These are phyloP conservation scores for Trachelus tabidus DNA, from an alignment of 2,888 invertebrate species.

Conservation along the genomic window DNA sequence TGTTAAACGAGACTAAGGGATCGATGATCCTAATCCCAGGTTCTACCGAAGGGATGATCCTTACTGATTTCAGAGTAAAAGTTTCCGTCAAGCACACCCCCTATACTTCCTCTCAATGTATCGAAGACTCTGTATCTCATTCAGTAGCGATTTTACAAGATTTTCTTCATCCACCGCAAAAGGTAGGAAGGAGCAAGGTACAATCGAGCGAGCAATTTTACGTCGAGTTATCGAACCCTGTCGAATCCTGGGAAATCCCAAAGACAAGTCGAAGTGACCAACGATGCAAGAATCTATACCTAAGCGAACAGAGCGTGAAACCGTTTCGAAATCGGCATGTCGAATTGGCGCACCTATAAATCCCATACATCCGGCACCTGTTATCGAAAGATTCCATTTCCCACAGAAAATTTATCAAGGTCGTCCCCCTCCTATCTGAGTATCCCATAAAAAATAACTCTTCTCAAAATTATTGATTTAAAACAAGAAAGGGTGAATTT, in stretches of 20 bases:
- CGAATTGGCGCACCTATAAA: conserved; percentile 47
- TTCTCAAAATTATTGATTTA: neutral
- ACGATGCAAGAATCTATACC: conserved; percentile 8
- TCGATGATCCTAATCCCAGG: conserved; percentile 37
- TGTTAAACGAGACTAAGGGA: conserved; percentile 46
- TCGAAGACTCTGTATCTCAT: conserved; percentile 10
- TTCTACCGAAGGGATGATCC: neutral
- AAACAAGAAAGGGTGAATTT: neutral
- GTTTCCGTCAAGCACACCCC: neutral
- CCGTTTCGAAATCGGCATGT: conserved; percentile 43
- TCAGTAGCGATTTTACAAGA: conserved; percentile 9
- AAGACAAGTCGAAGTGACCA: conserved; percentile 22
- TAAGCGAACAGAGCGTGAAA: conserved; percentile 40
- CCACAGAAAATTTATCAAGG: conserved; percentile 5
- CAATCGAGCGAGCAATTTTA: neutral
- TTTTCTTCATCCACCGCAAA: conserved; percentile 11
- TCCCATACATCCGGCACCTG: conserved; percentile 58
- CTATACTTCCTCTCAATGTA: conserved; percentile 17
- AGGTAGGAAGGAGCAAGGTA: neutral
- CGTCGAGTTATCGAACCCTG: conserved; percentile 1
- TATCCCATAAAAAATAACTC: neutral
- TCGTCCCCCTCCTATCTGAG: neutral
- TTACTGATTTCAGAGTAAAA: neutral
- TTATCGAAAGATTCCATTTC: conserved; percentile 23
- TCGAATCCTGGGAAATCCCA: neutral